Evolutionary conservation across 1,140 invertebrate species (phyloP).

Genomic region (Magallana gigas): DNA sequence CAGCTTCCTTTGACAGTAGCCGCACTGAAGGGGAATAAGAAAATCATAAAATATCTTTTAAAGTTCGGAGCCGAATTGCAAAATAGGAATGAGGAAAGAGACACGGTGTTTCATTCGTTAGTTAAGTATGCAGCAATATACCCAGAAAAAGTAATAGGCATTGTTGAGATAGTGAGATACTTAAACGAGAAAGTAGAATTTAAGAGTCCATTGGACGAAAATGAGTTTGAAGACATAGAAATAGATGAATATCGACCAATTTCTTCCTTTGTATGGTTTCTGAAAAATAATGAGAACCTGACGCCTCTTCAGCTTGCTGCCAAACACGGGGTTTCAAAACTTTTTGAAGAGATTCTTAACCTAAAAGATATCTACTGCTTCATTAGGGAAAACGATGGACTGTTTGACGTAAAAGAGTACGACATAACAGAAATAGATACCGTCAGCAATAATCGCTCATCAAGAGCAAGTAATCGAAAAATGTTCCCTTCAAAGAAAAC

Average conservation of each 20-base stretch:
- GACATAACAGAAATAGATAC: conserved; percentile 20
- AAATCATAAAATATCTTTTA: conserved; percentile 57
- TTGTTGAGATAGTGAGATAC: background rate
- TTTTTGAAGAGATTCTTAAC: conserved; percentile 63
- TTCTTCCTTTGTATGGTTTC: conserved; percentile 58
- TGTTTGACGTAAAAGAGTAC: conserved; percentile 63
- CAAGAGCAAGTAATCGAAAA: background rate
- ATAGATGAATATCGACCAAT: background rate
- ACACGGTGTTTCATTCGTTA: conserved; percentile 66
- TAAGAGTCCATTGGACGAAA: background rate
- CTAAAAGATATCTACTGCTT: conserved; percentile 62
- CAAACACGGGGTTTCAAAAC: conserved; percentile 52
- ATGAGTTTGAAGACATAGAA: background rate
- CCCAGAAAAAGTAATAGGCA: background rate
- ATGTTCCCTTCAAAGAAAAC: background rate
- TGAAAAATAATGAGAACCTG: conserved; percentile 60
- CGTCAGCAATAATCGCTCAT: background rate
- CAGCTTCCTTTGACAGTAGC: conserved; percentile 63
- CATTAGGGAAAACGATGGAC: conserved; percentile 58
- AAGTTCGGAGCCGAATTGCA: conserved; percentile 55
- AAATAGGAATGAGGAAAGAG: conserved; percentile 55
- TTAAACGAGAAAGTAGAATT: conserved; percentile 1
- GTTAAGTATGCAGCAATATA: conserved; percentile 55
- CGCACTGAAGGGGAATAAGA: conserved; percentile 60
- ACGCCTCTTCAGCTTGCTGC: conserved; percentile 65